A percentile compares a stretch with the other conserved stretches of the same genome.
Evolutionary conservation across 2,113 vertebrate genomes (phyloP).

Genomic region (Myotis davidii): DNA sequence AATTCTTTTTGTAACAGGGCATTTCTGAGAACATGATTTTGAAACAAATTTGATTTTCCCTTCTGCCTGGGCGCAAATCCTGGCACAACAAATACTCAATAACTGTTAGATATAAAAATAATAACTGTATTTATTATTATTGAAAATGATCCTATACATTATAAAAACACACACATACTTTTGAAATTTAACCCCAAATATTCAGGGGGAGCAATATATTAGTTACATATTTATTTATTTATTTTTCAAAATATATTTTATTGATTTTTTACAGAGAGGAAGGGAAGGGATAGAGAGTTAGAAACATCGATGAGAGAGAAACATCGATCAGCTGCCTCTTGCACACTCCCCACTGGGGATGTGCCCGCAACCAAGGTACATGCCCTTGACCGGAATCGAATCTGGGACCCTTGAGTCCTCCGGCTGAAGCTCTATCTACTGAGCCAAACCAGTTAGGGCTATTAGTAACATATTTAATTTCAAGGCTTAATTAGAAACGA

Average conservation of each 20-base stretch:
- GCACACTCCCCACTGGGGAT: too few relatives aligned
- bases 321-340: too few relatives aligned
- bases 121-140: not conserved
- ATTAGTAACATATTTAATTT: not conserved
- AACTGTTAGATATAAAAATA: not conserved
- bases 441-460: too few relatives aligned
- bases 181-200: not conserved
- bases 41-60: not conserved
- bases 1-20: not conserved
- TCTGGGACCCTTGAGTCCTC: too few relatives aligned
- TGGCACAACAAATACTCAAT: not conserved
- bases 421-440: too few relatives aligned
- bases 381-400: too few relatives aligned
- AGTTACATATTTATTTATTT: not conserved
- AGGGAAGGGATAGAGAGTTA: too few relatives aligned
- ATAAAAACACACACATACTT: not conserved
- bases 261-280: too few relatives aligned
- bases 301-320: too few relatives aligned
- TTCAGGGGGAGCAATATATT: not conserved
- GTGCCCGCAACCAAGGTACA: too few relatives aligned
- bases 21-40: not conserved
- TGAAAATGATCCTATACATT: not conserved
- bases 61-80: not conserved
- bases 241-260: too few relatives aligned
- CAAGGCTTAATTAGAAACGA: not conserved